Evolutionary conservation across 2,113 vertebrate genomes (phyloP), one percentile per base, ranked within the genome.

Genomic region (Pseudorhombus dupliciocellatus): DNA sequence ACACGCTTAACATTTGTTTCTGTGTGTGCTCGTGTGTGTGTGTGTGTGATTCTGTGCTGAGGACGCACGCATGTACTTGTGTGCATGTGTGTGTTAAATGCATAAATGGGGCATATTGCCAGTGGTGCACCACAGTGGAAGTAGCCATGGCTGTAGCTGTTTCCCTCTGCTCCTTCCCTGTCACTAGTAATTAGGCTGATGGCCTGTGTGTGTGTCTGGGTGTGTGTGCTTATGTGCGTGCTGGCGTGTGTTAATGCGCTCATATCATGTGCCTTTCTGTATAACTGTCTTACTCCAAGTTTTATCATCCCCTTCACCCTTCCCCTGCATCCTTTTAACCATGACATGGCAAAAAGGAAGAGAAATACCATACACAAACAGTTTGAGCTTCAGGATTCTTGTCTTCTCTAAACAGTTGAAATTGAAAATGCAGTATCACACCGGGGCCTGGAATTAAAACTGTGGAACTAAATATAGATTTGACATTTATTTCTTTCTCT

Each of bases 101-200:
- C 68, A 51, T 73, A 84, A 88, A 85, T 78, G 81, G 81, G 86
- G 75, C 83, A 83, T 67, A 71, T 71, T 86, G 79, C 88, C 86
- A 90, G 76, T 25, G 46, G 85, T 86, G 85, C 77, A 77, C 63
- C 83, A 68, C 84, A 81, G 80, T 83, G 64, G 71, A 89, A 88
- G 81, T 88, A 83, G 73, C 80, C 80, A 28, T 68, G 52, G 80
- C 82, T 88, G 77, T 76, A 59, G 79, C 73, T 37, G 73, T 80
- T 86, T 87, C 86, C 83, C 80, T 71, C 21, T 74, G 85, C 81
- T 83, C 71, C 63, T 22, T 84, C 57, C 66, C 77, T 89, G 91
- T 92, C 88, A 20, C 74, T 75, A 83, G 73, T 86, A 90, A 90
- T 92, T 91, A 90, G 73, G 34, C 73, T 87, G 90, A 92, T 82